Base-by-base conservation (phyloP, 2,113 vertebrate genomes). In the Vulpes lagopus region DNA sequence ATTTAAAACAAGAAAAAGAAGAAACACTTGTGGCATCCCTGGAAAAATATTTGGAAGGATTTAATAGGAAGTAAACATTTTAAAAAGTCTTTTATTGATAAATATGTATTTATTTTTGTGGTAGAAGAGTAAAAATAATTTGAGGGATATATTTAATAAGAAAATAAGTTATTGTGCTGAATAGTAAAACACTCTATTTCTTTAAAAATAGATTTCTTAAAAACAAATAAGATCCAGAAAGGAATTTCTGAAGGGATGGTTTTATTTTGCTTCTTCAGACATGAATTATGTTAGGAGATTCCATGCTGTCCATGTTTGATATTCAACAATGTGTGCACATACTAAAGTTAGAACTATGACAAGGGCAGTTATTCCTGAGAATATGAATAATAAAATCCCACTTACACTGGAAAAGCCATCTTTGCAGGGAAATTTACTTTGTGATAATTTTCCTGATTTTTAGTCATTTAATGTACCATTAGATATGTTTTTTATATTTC, bases 241-340 rank as follows among this genome's bases (percentile, higher is more conserved):
- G 49, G 83, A 96, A 97, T 97, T 93, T 97, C 89, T 97, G 49
- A 89, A 89, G 51, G 19, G 4, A 38, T 92, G 60, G 51, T 96
- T 97, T 97, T 95, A 65, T 95, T 98, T 94, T 94, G 51, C 73
- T 86, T 86, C 73, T 88, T 97, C 74, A 93, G 91, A 93, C 53
- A 81, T 92, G 69, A 97, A 67, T 91, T 87, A 93, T 93, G 89
- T 74, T 86, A 59, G 43, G 32, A 60, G 65, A 93, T 93, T 93
- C 80, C 35, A 59, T 95, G 30, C 55, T 95, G 3, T 87, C 55
- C 22, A 64, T 96, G 87, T 87, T 97, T 97, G 82, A 92, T 85
- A 78, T 76, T 92, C 83, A 97, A 74, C 49, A 91, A 57, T 96
- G 57, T 73, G 30, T 27, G 30, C 86, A 89, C 51, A 76, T 91